Evolutionary conservation across 2,888 invertebrate species (phyloP), one percentile per base, ranked within the genome.

Genomic region (Latrodectus hesperus): DNA sequence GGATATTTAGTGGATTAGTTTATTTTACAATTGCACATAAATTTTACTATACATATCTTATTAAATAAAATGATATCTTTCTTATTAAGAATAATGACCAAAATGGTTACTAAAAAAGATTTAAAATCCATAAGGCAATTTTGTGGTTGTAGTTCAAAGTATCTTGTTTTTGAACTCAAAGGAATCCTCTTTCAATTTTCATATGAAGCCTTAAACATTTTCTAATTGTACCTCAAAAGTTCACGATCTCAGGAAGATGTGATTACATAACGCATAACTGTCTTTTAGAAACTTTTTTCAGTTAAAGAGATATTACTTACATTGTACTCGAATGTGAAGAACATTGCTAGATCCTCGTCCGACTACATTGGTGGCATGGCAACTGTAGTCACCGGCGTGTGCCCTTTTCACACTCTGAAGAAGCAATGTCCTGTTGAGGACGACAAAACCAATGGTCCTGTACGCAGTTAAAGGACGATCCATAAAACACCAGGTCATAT

Each of bases 401-500:
- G 90, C 89, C 14, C 89, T 88, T 55, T 79, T 79, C 16, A 90
- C 90, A 52, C 88, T 90, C 70, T 90, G 90, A 11, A 91, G 81
- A 10, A 90, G 88, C 38, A 91, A 72, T 1, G 90, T 90, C 68
- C 90, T 90, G 79, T 91, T 90, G 17, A 87, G 87, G 55, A 90
- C 85, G 60, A 91, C 88, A 60, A 90, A 85, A 11, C 90, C 90
- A 9, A 78, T 22, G 12, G 80, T 75, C 17, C 80, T 82, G 68
- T 90, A 88, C 0, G 77, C 83, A 64, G 71, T 76, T 11, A 90
- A 76, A 11, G 89, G 74, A 22, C 83, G 71, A 11, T 89, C 90
- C 64, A 90, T 84, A 75, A 90, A 90, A 55, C 88, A 94, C 97
- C 97, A 97, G 90, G 95, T 95, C 89, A 97, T 94, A 91, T 96